phyloP scores from a whole-genome alignment of 2,797 vertebrate species.

The Trachops cirrhosus region DNA sequence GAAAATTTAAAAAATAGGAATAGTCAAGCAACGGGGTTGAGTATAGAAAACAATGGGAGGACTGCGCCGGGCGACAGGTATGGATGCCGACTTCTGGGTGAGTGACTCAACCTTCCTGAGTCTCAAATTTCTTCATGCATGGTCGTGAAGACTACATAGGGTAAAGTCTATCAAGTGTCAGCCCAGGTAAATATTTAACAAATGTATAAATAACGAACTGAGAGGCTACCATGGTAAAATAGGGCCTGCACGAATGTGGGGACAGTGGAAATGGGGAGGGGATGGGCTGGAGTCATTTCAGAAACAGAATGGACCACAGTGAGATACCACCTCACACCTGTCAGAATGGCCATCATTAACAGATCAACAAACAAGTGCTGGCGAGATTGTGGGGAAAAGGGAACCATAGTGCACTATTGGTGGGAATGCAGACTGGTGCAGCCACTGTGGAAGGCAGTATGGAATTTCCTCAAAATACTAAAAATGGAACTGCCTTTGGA shows the following conservation, averaged over 20 bases:
- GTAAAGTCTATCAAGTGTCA: not conserved
- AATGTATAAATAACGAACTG: not conserved
- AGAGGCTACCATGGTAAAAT: not conserved
- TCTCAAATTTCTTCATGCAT: not conserved
- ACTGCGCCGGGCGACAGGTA: accelerated
- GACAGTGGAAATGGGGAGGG: not conserved
- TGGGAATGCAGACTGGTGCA: no score
- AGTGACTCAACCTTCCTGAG: not conserved
- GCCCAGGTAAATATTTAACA: not conserved
- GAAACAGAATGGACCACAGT: not conserved
- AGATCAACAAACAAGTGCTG: no score
- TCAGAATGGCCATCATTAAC: no score
- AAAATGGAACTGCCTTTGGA: no score
- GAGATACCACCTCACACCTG: no score
- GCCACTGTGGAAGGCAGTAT: no score
- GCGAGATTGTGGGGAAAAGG: no score
- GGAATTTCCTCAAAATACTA: no score
- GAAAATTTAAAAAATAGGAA: not conserved
- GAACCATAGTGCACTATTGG: no score
- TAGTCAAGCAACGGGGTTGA: not conserved
- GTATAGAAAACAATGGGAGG: not conserved
- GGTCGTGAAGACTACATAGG: not conserved
- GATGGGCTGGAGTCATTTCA: not conserved
- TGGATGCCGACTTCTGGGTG: not conserved
- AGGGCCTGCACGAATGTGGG: not conserved